phyloP scores from a whole-genome alignment of 1,140 invertebrate species.

The Sycobia sp. region DNA sequence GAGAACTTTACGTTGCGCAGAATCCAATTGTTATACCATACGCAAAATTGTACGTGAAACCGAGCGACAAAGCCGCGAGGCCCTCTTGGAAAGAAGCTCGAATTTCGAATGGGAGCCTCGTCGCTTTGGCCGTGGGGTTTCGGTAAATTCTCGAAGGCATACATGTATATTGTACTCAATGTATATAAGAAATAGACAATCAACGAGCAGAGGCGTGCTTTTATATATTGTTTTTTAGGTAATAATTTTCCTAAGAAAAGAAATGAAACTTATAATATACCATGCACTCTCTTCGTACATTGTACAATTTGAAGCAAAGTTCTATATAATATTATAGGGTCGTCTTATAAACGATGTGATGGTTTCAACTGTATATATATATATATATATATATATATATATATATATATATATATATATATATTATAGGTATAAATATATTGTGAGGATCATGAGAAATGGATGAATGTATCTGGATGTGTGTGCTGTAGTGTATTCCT shows the following conservation, averaged over 20 bases:
- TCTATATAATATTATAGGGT: constrained; percentile 33
- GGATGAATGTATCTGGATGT: constrained; percentile 23
- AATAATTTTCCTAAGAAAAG: constrained; percentile 34
- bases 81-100: too few relatives aligned
- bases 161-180: too few relatives aligned
- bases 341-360: constrained; percentile 17
- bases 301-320: constrained; percentile 45
- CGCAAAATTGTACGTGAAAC: constrained; percentile 8
- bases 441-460: constrained; percentile 16
- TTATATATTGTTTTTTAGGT: constrained; percentile 29
- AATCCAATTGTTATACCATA: constrained; percentile 9
- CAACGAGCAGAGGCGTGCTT: constrained; percentile 47
- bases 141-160: constrained; percentile 10
- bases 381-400: too few relatives aligned
- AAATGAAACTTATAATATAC: constrained; percentile 30
- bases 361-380: constrained; percentile 23
- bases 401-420: too few relatives aligned
- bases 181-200: constrained; percentile 35
- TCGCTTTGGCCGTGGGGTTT: constrained; percentile 9
- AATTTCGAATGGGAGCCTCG: neutral
- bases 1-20: constrained; percentile 11
- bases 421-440: too few relatives aligned
- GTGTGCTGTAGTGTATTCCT: constrained; percentile 12
- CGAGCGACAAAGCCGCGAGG: constrained; percentile 1
- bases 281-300: constrained; percentile 46